A percentile compares a stretch with the other conserved stretches of the same genome.
phyloP scores from a whole-genome alignment of 2,113 vertebrate species.

The Ictidomys tridecemlineatus region DNA sequence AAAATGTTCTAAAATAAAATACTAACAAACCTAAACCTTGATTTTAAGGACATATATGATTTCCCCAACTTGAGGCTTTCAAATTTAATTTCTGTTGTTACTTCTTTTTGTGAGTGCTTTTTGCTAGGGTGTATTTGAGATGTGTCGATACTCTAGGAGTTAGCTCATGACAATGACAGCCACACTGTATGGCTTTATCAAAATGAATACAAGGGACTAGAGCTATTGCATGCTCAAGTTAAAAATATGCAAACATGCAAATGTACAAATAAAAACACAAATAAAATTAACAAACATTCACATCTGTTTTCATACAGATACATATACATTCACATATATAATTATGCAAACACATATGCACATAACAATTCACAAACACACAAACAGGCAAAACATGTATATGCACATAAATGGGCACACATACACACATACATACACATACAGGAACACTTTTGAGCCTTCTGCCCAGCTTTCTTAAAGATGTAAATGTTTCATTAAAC shows the following conservation, averaged over 20 bases:
- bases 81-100: neutral
- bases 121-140: neutral
- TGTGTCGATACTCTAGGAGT: neutral
- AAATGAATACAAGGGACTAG: neutral
- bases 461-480: neutral
- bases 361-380: neutral
- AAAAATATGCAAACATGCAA: neutral
- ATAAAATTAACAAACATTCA: neutral
- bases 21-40: neutral
- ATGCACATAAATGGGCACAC: neutral
- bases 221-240: neutral
- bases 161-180: neutral
- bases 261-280: neutral
- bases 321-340: neutral
- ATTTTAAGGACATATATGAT: neutral
- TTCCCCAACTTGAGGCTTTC: neutral
- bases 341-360: neutral
- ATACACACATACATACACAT: neutral
- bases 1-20: neutral
- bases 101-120: neutral
- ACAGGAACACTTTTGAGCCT: neutral
- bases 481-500: neutral
- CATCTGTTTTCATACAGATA: neutral
- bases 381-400: neutral
- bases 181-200: neutral